Base-by-base conservation (phyloP, 2,113 vertebrate genomes). In the Dendropsophus ebraccatus region DNA sequence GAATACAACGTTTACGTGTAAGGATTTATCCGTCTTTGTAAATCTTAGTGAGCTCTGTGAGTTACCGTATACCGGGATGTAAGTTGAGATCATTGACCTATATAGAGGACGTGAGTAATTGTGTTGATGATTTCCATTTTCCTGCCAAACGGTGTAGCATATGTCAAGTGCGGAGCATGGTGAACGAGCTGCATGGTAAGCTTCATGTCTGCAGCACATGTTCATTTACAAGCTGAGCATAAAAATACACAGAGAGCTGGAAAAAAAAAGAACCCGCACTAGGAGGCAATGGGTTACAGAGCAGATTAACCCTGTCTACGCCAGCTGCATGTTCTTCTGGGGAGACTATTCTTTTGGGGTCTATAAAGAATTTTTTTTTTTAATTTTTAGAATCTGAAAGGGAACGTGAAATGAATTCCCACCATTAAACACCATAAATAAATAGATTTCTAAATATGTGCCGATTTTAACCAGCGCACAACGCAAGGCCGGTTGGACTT, bases 21-120 rank as follows among this genome's bases (percentile, higher is more conserved):
- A 32, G 28, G 30, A 67, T 67, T 16, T 67, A 16, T 65, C 5
- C 10, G 60, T 30, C 25, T 65, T 30, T 65, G 62, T 35, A 32
- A 2, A 19, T 32, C 62, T 67, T 25, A 35, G 28, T 19, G 11
- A 4, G 60, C 12, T 65, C 60, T 65, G 60, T 28, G 30, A 32
- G 62, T 67, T 35, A 32, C 28, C 16, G 5, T 32, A 35, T 19
- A 67, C 62, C 1, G 28, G 60, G 60, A 28, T 65, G 60, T 28
- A 65, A 65, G 62, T 35, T 67, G 62, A 67, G 28, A 67, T 67
- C 30, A 35, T 67, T 35, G 62, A 67, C 62, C 62, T 67, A 67
- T 67, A 67, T 67, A 67, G 28, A 67, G 62, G 62, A 67, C 62
- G 25, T 67, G 62, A 67, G 30, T 65, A 67, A 67, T 67, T 67